phyloP scores from a whole-genome alignment of 2,113 vertebrate genomes.

The Trematomus loennbergii region DNA sequence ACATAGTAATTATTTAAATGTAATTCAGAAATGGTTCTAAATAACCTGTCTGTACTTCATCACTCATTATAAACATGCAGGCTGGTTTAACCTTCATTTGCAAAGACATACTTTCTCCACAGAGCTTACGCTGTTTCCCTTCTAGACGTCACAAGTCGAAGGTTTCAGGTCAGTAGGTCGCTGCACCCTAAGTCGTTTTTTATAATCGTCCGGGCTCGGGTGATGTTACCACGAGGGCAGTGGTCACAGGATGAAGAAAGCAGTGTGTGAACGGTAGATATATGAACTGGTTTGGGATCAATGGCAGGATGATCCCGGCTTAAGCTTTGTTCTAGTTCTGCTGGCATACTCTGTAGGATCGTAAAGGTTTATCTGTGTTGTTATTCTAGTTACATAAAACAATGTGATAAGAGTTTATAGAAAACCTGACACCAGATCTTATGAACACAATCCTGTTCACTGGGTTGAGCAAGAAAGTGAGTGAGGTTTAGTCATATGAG shows the following conservation, averaged over 20 bases:
- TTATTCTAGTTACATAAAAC: background rate
- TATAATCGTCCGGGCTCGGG: background rate
- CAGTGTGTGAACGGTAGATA: constrained; percentile 5
- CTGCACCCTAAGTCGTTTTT: constrained; percentile 7
- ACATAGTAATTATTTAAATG: no score
- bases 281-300: constrained; percentile 39
- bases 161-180: constrained; percentile 45
- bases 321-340: constrained; percentile 10
- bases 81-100: background rate
- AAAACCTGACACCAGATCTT: background rate
- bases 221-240: background rate
- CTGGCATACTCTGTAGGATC: no score
- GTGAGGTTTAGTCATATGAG: background rate
- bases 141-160: background rate
- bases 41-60: no score
- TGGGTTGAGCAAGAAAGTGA: background rate
- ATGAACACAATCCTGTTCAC: background rate
- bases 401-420: background rate
- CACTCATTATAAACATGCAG: no score
- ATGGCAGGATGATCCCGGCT: constrained; percentile 37
- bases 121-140: constrained; percentile 16
- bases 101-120: constrained; percentile 24
- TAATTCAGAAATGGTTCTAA: no score
- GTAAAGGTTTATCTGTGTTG: background rate
- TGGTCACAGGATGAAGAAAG: constrained; percentile 29